These are phyloP conservation scores for Sphyrna mokarran DNA, from an alignment of 2,113 vertebrate genomes.

Conservation along the genomic window DNA sequence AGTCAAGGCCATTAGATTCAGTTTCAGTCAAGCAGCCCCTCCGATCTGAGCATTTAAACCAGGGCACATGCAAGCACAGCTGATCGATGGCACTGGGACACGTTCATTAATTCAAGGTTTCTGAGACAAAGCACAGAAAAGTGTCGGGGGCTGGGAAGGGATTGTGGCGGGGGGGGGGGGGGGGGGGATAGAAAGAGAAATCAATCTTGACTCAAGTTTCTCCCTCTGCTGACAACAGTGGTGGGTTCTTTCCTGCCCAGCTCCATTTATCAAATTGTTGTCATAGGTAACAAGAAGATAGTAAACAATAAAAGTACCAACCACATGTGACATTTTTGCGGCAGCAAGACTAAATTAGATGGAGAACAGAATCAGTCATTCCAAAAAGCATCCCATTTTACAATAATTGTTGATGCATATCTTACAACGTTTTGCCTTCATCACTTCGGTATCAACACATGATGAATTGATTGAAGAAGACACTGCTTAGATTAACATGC, in stretches of 20 bases:
- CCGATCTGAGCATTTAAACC: constrained; percentile 43
- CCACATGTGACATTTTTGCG: constrained; percentile 2
- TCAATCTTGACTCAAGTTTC: constrained; percentile 52
- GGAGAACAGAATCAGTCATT: not conserved
- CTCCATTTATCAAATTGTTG: constrained; percentile 44
- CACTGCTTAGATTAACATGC: not conserved
- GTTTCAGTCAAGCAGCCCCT: constrained; percentile 37
- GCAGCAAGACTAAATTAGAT: not conserved
- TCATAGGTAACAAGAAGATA: constrained; percentile 40
- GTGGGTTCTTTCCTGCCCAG: constrained; percentile 35
- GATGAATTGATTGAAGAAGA: not conserved
- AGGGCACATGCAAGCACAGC: constrained; percentile 46
- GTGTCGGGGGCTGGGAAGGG: no score
- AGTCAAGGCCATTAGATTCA: constrained; percentile 24
- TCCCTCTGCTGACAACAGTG: constrained; percentile 42
- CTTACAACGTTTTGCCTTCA: no score
- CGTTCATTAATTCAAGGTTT: constrained; percentile 56
- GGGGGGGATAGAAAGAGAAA: constrained; percentile 53
- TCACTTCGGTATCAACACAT: not conserved
- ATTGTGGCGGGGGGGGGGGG: constrained; percentile 28
- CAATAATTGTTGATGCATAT: not conserved
- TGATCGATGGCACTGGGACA: constrained; percentile 47
- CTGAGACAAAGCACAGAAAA: constrained; percentile 39
- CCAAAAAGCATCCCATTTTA: not conserved
- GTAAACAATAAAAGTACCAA: constrained; percentile 48